Base-by-base conservation (phyloP, 2,797 vertebrate species). In the Lates japonicus region DNA sequence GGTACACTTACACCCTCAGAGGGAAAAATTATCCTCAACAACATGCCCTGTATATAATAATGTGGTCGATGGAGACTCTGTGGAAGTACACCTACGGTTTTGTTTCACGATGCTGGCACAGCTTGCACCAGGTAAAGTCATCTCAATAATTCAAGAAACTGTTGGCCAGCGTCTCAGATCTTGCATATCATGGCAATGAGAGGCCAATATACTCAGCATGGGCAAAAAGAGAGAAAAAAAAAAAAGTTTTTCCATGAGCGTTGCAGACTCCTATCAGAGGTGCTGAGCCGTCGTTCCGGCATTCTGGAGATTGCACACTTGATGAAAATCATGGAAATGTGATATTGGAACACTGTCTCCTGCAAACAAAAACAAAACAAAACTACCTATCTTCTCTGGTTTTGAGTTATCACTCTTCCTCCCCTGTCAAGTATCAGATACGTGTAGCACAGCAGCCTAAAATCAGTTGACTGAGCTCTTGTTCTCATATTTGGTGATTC, bases 201-300 rank as follows among this genome's bases (percentile, higher is more conserved):
- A 41, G 19, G 75, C 75, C 77, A 78, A 80, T 76, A 81, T 72
- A 80, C 85, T 86, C 84, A 17, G 72, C 86, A 76, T 86, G 4
- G 3, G 7, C 14, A 2, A 20, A 7, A 63, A 33, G 52, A 14
- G 8, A 62, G 54, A 57, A 31, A 37, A 49, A 71, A n/a, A 12
- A 46, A 25, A 39, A 20, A 7, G 25, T 11, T 86, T 89, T 94
- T 92, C 90, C 88, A 11, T 57, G 82, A 81, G 76, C 51, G 5
- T 39, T 87, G 87, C 90, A 92, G 93, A 94, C 93, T 85, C 44
- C 31, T 91, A 94, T 94, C 92, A 63, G 59, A 66, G 35, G 35
- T 80, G 90, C 88, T 87, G 86, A 93, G 91, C 88, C 5, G 70
- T 75, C 81, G 69, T 72, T 82, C 86, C 77, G 17, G 55, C 89